phyloP scores from a whole-genome alignment of 2,113 vertebrate genomes.

The Macquaria australasica region DNA sequence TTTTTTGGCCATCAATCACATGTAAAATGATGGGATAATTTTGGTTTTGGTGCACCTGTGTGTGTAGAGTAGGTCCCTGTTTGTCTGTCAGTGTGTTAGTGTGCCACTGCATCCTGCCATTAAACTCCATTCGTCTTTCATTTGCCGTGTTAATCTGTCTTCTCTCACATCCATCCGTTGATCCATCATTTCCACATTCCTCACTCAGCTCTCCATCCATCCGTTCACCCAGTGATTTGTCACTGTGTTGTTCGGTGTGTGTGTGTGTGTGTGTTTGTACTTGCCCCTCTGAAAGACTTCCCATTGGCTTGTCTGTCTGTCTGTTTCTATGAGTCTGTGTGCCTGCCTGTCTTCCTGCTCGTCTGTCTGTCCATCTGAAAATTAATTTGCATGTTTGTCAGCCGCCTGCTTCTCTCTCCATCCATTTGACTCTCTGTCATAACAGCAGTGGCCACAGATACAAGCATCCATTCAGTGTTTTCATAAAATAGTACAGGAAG shows the following conservation, averaged over 20 bases:
- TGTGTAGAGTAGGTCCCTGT: not conserved
- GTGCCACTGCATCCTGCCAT: constrained; percentile 27
- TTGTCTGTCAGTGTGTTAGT: constrained; percentile 33
- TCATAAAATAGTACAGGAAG: not conserved
- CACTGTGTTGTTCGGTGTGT: constrained; percentile 22
- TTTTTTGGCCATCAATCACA: constrained; percentile 21
- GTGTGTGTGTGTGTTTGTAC: constrained; percentile 23
- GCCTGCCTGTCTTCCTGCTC: not conserved
- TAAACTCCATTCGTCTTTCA: constrained; percentile 43
- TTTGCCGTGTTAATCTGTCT: constrained; percentile 37
- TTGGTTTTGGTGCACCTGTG: constrained; percentile 37
- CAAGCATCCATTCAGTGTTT: not conserved
- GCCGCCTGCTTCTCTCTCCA: not conserved
- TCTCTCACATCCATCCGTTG: constrained; percentile 26
- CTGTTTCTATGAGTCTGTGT: constrained; percentile 1
- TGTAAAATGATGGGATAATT: constrained; percentile 24
- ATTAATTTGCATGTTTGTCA: constrained; percentile 10
- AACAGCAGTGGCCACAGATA: not conserved
- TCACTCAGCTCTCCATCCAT: constrained; percentile 36
- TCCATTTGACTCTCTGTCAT: not conserved
- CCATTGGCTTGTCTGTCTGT: not conserved
- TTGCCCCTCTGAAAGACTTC: constrained; percentile 18
- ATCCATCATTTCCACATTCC: constrained; percentile 35
- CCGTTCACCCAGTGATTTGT: constrained; percentile 10
- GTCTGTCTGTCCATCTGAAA: not conserved